Base-by-base conservation (phyloP, 1,140 invertebrate species). In the Fopius arisanus region DNA sequence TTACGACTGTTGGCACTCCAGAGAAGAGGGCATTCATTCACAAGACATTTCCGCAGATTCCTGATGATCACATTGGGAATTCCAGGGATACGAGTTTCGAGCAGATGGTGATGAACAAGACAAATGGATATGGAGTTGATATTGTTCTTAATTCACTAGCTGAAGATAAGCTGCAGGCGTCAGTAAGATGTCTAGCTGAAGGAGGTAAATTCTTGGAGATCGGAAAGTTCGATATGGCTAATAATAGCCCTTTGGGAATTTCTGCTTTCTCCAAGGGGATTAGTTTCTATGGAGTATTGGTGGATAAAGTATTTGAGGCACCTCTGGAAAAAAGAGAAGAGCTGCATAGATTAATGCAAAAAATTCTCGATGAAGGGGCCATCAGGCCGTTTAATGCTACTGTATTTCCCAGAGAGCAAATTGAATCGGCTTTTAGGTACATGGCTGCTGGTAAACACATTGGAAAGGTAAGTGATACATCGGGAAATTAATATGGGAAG, bases 191-290 rank as follows among this genome's bases (percentile, higher is more conserved):
- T 79, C 86, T 98, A 1, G 91, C 89, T 2, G 82, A 87, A 28
- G 86, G 89, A 1, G 94, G 93, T 1, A 88, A 90, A 28, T 95
- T 95, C 83, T 81, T 95, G 2, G 94, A 95, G 85, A 95, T 95
- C 28, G 94, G 94, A n/a, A 94, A 94, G 79, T 93, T 92, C 74
- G 93, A 95, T 83, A 88, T 94, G 73, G 88, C 87, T 0, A 90
- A 91, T 59, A 91, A 94, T 74, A 92, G 89, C 23, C 81, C 88
- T 23, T 84, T 94, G 21, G 91, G 91, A 83, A 92, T 92, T 91
- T 89, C 94, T 59, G 88, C 94, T 51, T 96, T 98, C 87, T 87
- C 93, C 40, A 93, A 93, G 68, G 96, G 96, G 82, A 92, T 93
- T 3, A 95, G 93, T 81, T 93, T 95, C 84, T 92, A 94, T 79